A percentile compares a stretch with the other conserved stretches of the same genome.
phyloP scores from a whole-genome alignment of 2,797 vertebrate genomes.

The Sebastes hubbsi region DNA sequence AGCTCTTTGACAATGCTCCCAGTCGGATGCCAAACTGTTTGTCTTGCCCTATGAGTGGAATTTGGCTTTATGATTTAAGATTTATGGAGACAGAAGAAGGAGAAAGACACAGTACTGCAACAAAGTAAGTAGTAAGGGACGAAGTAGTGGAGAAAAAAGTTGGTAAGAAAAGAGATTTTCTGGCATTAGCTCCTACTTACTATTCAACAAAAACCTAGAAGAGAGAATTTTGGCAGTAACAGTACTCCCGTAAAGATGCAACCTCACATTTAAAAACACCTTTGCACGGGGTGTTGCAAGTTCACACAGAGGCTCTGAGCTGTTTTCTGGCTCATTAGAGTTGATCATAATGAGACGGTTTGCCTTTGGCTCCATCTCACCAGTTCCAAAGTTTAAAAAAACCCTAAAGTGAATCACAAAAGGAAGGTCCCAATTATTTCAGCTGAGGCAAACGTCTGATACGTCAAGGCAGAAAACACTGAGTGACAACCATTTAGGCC shows the following conservation, averaged over 20 bases:
- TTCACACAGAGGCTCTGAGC: conserved; percentile 32
- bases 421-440: conserved; percentile 66
- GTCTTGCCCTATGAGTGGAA: conserved; percentile 55
- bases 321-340: conserved; percentile 64
- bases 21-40: conserved; percentile 51
- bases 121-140: background rate
- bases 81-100: background rate
- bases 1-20: conserved; percentile 60
- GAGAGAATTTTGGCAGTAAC: conserved; percentile 12
- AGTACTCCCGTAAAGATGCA: conserved; percentile 17
- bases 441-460: conserved; percentile 53
- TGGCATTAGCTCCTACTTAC: background rate
- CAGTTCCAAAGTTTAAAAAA: conserved; percentile 30
- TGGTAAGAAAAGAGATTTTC: background rate
- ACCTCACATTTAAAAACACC: conserved; percentile 50
- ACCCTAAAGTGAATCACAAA: conserved; percentile 39
- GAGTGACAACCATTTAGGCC: conserved; percentile 61
- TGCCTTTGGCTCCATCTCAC: conserved; percentile 48
- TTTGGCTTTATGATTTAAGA: conserved; percentile 28
- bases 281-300: conserved; percentile 13
- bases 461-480: conserved; percentile 37
- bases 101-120: background rate
- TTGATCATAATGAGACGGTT: conserved; percentile 61
- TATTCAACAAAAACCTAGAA: conserved; percentile 18
- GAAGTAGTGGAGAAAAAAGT: background rate